Evolutionary conservation across 2,888 invertebrate species (phyloP), one percentile per base, ranked within the genome.

Genomic region (Microctonus aethiopoides): DNA sequence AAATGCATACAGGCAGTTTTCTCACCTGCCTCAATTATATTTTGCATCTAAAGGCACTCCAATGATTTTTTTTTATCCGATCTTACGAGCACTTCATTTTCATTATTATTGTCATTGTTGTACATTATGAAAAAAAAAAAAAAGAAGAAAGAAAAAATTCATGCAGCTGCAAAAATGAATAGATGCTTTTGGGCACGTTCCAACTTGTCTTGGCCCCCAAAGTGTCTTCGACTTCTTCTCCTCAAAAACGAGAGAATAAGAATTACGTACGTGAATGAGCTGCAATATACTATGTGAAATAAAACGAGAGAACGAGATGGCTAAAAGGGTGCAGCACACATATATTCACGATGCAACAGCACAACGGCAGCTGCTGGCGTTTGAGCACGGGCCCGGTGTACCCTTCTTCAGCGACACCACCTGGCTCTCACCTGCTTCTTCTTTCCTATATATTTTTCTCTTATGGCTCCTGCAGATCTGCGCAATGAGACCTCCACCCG

Each of bases 341-440:
- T n/a, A 41, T 46, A 51, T 46, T 46, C 16, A 46, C 46, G 46
- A 46, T 16, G 46, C 46, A 16, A 46, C 57, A 69, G 34, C 32
- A 69, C 70, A 67, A 69, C 66, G 57, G 71, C 52, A 60, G 71
- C 72, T 73, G 71, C 70, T 73, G 66, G 24, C 67, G 56, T 57
- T 54, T 70, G 70, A 72, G 75, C 76, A 74, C 77, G 75, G 74
- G 82, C 81, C 84, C 80, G 83, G 83, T 83, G 84, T 81, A 78
- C 72, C 78, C 74, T 80, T 75, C 77, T 76, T n/a, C n/a, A 75
- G 74, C 76, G 74, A 74, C 74, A 75, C 75, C 79, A 77, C 77
- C 75, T 79, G 74, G 76, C 72, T 72, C 72, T 74, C 76, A 76
- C 76, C 76, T 76, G 76, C 76, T 73, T 67, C 66, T 60, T 24